Evolutionary conservation across 1,140 invertebrate species (phyloP), one percentile per base, ranked within the genome.

Genomic region (Ericerus pela): DNA sequence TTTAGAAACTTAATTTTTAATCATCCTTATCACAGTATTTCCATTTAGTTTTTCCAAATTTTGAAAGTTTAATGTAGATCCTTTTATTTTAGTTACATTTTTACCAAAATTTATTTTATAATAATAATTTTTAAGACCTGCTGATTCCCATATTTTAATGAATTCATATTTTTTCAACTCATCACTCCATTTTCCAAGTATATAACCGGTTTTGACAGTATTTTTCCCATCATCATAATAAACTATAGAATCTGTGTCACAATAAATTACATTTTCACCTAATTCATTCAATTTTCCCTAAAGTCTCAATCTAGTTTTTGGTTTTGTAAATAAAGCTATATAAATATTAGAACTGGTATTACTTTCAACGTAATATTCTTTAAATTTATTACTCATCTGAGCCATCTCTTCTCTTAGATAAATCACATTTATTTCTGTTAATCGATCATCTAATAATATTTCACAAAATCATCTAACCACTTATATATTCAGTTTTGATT

Each of bases 231-330:
- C n/a, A n/a, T n/a, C n/a, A n/a, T n/a, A n/a, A n/a, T n/a, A n/a
- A n/a, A n/a, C n/a, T n/a, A n/a, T n/a, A n/a, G n/a, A n/a, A n/a
- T 72, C 71, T 3, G 70, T 73, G 58, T 73, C 70, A 29, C 60
- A 67, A 57, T 72, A 71, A 4, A 70, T 47, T 5, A 66, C 65
- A 24, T 62, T 47, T 2, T 59, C 33, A 28, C 58, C 62, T 16
- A 71, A 47, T 37, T 60, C 54, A 61, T 69, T 60, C 16, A 72
- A 54, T 51, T 66, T 63, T 18, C 47, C 43, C 54, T 70, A 71
- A 2, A 72, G 60, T 59, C 68, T 65, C 10, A 71, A 53, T 5
- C 69, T 55, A 0, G 68, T 68, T 52, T 67, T 64, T 11, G 67
- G 63, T 1, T 69, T 72, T 1, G 64, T 67, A 51, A 66, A 71